Evolutionary conservation across 1,140 invertebrate species (phyloP), one percentile per base, ranked within the genome.

Genomic region (Mya arenaria): DNA sequence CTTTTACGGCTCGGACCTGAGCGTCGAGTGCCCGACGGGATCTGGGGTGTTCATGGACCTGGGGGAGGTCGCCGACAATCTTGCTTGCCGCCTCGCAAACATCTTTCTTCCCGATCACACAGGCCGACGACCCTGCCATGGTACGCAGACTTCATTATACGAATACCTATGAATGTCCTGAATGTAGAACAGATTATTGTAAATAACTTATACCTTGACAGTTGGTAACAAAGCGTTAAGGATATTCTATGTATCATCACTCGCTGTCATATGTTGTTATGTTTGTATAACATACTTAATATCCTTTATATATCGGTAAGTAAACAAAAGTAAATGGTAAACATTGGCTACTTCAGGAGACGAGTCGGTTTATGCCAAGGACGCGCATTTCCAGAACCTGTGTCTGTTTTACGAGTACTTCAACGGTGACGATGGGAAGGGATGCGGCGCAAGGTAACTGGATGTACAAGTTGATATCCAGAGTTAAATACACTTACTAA

Each of bases 121-220:
- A 62, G 92, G 92, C 6, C 37, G 63, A 23, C 74, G 92, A 39
- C 90, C 92, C 28, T 91, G 90, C 72, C 91, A 93, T 86, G 92
- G 92, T 92, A 78, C 10, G 66, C 19, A n/a, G n/a, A n/a, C n/a
- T n/a, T n/a, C n/a, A n/a, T n/a, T n/a, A n/a, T n/a, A n/a, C n/a
- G n/a, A n/a, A n/a, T n/a, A n/a, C n/a, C n/a, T n/a, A n/a, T n/a
- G n/a, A n/a, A n/a, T n/a, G n/a, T n/a, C n/a, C n/a, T n/a, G n/a
- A n/a, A n/a, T n/a, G n/a, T n/a, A n/a, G n/a, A n/a, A n/a, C n/a
- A n/a, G n/a, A n/a, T n/a, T n/a, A n/a, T n/a, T n/a, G n/a, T n/a
- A n/a, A n/a, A n/a, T n/a, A n/a, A n/a, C n/a, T n/a, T n/a, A n/a
- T n/a, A n/a, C n/a, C n/a, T n/a, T n/a, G n/a, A n/a, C n/a, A n/a